These are phyloP conservation scores for Hylomyscus alleni DNA, from an alignment of 2,797 vertebrate species.

Conservation along the genomic window DNA sequence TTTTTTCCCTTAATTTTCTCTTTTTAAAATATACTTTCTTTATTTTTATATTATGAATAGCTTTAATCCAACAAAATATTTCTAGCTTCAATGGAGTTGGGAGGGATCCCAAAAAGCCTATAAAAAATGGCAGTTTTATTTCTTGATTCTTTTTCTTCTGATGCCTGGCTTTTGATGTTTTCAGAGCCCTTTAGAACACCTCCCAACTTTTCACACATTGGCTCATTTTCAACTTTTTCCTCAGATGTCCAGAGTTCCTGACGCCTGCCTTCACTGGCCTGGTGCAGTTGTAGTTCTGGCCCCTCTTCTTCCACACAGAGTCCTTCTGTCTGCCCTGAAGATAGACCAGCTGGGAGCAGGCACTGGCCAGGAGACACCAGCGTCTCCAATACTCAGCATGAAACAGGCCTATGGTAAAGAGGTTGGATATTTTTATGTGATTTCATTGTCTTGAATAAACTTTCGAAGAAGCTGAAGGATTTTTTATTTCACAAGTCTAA, in stretches of 20 bases:
- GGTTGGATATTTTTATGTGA: constrained; percentile 75
- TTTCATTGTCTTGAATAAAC: constrained; percentile 81
- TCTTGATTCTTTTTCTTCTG: constrained; percentile 68
- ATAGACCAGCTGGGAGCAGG: constrained; percentile 69
- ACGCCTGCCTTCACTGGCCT: constrained; percentile 71
- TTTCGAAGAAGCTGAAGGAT: constrained; percentile 64
- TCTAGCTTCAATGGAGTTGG: constrained; percentile 59
- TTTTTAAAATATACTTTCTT: constrained; percentile 49
- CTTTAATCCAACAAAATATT: constrained; percentile 66
- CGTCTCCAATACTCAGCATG: constrained; percentile 25
- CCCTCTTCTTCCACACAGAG: constrained; percentile 76
- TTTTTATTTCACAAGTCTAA: constrained; percentile 79
- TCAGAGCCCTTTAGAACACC: constrained; percentile 60
- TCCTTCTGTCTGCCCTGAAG: constrained; percentile 59
- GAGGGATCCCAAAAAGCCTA: constrained; percentile 32
- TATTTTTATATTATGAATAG: constrained; percentile 67
- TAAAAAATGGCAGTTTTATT: constrained; percentile 71
- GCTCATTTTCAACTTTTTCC: constrained; percentile 75
- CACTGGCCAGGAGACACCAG: neutral
- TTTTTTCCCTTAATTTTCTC: constrained; percentile 37
- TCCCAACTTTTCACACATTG: constrained; percentile 74
- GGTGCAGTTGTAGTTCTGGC: constrained; percentile 62
- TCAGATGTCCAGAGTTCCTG: constrained; percentile 65
- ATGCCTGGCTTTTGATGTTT: constrained; percentile 74
- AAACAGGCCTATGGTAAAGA: constrained; percentile 43